phyloP scores from a whole-genome alignment of 2,113 vertebrate species.

The Strix aluco region DNA sequence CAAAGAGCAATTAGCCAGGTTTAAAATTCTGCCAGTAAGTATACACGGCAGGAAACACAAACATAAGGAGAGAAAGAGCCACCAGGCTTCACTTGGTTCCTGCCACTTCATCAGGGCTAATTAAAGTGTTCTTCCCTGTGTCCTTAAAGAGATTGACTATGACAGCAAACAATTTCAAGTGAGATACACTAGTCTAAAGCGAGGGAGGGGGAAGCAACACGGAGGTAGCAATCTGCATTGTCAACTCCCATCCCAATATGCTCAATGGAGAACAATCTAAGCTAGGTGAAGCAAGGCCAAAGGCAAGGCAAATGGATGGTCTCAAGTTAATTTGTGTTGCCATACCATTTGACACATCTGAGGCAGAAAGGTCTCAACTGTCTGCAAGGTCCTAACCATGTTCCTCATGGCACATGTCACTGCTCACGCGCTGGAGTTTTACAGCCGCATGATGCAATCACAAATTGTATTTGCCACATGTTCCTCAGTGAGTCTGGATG shows the following conservation, averaged over 20 bases:
- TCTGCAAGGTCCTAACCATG: neutral
- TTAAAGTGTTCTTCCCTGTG: slow-evolving; percentile 27
- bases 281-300: neutral
- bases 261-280: neutral
- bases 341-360: neutral
- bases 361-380: neutral
- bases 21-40: slow-evolving; percentile 7
- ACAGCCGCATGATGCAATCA: rapidly evolving
- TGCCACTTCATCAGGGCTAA: slow-evolving; percentile 23
- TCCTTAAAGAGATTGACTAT: neutral
- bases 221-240: neutral
- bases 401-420: rapidly evolving
- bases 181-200: neutral
- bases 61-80: slow-evolving; percentile 5
- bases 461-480: neutral
- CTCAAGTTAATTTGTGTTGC: neutral
- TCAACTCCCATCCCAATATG: neutral
- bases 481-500: neutral
- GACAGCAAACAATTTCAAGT: neutral
- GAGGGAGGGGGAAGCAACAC: neutral
- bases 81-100: slow-evolving; percentile 23
- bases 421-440: rapidly evolving
- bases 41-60: slow-evolving; percentile 14
- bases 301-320: neutral
- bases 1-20: slow-evolving; percentile 12